phyloP scores from a whole-genome alignment of 2,113 vertebrate genomes.

The Seriola dumerili region DNA sequence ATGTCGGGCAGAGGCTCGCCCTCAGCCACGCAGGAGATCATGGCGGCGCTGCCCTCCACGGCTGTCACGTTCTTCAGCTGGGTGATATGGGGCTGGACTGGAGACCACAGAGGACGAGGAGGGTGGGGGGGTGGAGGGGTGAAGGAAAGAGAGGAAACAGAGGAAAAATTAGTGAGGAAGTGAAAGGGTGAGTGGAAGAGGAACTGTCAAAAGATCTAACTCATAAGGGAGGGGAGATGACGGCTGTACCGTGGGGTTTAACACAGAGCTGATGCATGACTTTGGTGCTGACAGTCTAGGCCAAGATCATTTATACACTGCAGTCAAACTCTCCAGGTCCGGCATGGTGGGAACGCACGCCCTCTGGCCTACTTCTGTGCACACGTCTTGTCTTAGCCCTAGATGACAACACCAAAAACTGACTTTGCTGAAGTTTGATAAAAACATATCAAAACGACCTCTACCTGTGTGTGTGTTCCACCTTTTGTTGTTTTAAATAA shows the following conservation, averaged over 20 bases:
- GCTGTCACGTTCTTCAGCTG: slow-evolving; percentile 96
- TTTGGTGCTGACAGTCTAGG: slow-evolving; percentile 58
- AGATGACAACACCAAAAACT: slow-evolving; percentile 27
- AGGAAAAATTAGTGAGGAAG: slow-evolving; percentile 19
- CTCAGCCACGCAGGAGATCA: slow-evolving; percentile 94
- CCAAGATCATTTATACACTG: slow-evolving; percentile 58
- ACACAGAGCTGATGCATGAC: slow-evolving; percentile 66
- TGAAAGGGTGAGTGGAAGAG: neutral
- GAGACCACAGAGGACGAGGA: slow-evolving; percentile 21
- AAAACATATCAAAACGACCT: slow-evolving; percentile 8
- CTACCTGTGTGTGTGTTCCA: neutral
- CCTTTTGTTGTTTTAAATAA: slow-evolving; percentile 38
- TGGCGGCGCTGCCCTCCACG: slow-evolving; percentile 92
- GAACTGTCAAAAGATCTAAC: slow-evolving; percentile 41
- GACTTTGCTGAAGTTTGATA: slow-evolving; percentile 56
- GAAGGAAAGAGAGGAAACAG: neutral
- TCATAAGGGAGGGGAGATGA: slow-evolving; percentile 50
- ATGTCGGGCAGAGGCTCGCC: slow-evolving; percentile 96
- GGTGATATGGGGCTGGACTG: slow-evolving; percentile 98
- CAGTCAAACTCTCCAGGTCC: slow-evolving; percentile 19
- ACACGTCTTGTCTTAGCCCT: slow-evolving; percentile 8
- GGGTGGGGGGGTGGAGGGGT: neutral
- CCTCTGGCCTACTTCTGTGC: slow-evolving; percentile 40
- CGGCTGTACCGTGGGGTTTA: slow-evolving; percentile 54
- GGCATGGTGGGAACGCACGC: slow-evolving; percentile 11